Evolutionary conservation across 2,888 invertebrate species (phyloP), one percentile per base, ranked within the genome.

Genomic region (Allolobophora icterica): DNA sequence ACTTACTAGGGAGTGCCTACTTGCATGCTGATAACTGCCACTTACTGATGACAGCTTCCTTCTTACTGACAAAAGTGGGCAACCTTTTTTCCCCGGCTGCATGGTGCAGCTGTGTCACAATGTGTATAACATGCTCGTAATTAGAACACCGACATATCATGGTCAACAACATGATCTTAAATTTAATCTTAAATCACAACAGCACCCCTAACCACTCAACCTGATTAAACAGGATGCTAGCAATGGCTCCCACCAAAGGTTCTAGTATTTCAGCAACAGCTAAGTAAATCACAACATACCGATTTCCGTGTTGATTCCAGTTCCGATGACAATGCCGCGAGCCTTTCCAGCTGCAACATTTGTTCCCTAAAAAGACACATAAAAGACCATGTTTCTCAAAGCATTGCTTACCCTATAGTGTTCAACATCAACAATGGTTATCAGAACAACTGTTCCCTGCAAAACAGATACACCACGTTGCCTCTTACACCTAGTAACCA

Each of bases 261-360:
- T 71, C 30, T 13, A 71, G 71, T n/a, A n/a, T 71, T n/a, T 71
- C 71, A n/a, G 71, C 71, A 71, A n/a, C 71, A n/a, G n/a, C 0
- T 1, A 1, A n/a, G 71, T 71, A 71, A 71, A 71, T 71, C 30
- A 71, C 71, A n/a, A 0, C 33, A 8, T 38, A 87, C 99, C 99
- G 96, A 99, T 99, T 95, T 99, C 99, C 94, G 99, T 99, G 96
- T 97, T 98, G 93, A 99, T 96, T 93, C 98, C 98, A 94, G 99
- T 99, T 94, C 99, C 99, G 96, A 99, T 97, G 94, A 99, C 99
- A 95, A 99, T 96, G 96, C 99, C 99, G 93, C 98, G 97, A 93
- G 99, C 99, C 96, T 99, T 99, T 95, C 99, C 99, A 93, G 99
- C 98, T 93, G 99, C 98, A 92, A 99, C 99, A 96, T 99, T 99